Evolutionary conservation across 2,888 invertebrate genomes (phyloP).

Genomic region (Spodoptera picta): DNA sequence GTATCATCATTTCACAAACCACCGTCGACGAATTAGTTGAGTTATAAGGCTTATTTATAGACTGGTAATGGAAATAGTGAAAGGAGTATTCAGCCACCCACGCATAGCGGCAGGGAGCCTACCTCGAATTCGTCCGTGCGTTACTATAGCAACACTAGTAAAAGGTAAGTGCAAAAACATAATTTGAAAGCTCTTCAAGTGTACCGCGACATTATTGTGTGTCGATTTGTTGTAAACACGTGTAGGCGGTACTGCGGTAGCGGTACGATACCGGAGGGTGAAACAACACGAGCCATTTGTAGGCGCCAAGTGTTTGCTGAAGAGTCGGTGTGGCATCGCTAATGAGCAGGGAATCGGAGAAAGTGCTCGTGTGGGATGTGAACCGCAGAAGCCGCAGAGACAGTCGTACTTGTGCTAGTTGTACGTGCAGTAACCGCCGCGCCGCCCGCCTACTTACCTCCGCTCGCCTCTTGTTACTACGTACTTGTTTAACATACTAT

Average conservation of each 20-base stretch:
- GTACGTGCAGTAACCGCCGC: slow-evolving; percentile 42
- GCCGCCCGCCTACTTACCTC: slow-evolving; percentile 51
- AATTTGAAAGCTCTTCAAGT: slow-evolving; percentile 36
- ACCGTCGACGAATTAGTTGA: slow-evolving; percentile 24
- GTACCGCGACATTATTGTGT: slow-evolving; percentile 28
- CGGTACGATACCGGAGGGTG: slow-evolving; percentile 60
- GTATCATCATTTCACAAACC: slow-evolving; percentile 21
- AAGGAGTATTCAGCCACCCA: slow-evolving; percentile 46
- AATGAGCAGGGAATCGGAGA: slow-evolving; percentile 81
- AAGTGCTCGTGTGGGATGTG: slow-evolving; percentile 71
- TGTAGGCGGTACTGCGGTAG: slow-evolving; percentile 46
- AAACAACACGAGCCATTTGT: slow-evolving; percentile 76
- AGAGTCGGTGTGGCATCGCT: slow-evolving; percentile 79
- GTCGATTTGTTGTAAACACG: slow-evolving; percentile 60
- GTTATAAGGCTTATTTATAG: slow-evolving; percentile 36
- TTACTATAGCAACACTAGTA: slow-evolving; percentile 15
- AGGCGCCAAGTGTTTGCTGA: slow-evolving; percentile 80
- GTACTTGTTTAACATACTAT: slow-evolving; percentile 57
- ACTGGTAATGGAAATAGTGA: slow-evolving; percentile 43
- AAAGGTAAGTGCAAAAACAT: slow-evolving; percentile 34
- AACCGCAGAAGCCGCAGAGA: slow-evolving; percentile 67
- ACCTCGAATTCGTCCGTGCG: slow-evolving; percentile 11
- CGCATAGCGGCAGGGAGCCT: slow-evolving; percentile 10
- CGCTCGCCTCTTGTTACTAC: slow-evolving; percentile 55
- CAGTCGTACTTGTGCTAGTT: slow-evolving; percentile 55